These are phyloP conservation scores for Acrossocheilus fasciatus DNA, from an alignment of 2,797 vertebrate species.

Conservation along the genomic window DNA sequence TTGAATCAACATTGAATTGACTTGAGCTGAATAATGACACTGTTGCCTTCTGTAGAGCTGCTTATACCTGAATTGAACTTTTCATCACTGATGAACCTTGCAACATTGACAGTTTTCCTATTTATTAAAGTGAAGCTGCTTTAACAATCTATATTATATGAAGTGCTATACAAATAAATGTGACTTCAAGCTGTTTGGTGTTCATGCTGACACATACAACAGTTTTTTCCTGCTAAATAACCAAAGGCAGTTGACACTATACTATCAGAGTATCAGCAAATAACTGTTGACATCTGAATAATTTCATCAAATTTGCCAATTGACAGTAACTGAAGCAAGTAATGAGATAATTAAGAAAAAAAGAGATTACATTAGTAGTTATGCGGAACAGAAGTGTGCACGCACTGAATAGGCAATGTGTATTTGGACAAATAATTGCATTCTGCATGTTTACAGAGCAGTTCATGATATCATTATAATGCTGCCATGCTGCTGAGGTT, in stretches of 20 bases:
- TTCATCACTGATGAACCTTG: background rate
- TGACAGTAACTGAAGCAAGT: slow-evolving; percentile 20
- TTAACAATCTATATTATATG: background rate
- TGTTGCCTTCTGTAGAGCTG: background rate
- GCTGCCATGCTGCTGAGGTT: slow-evolving; percentile 36
- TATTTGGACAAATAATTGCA: slow-evolving; percentile 45
- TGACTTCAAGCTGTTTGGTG: background rate
- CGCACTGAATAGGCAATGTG: slow-evolving; percentile 4
- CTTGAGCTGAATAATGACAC: background rate
- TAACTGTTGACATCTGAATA: background rate
- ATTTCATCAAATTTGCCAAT: background rate
- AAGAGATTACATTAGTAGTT: slow-evolving; percentile 14
- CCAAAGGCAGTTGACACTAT: background rate
- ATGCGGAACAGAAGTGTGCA: background rate
- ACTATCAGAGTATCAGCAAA: background rate
- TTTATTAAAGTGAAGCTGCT: background rate
- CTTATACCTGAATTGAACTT: background rate
- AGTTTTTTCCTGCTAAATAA: background rate
- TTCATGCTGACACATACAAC: background rate
- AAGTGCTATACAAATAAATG: background rate
- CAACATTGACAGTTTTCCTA: background rate
- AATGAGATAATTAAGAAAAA: slow-evolving; percentile 7
- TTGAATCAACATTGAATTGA: background rate
- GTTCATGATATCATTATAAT: slow-evolving; percentile 53
- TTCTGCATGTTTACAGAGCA: slow-evolving; percentile 34